Percentiles rank a stretch among this genome's conserved stretches.
Conservation (phyloP, 2,113 vertebrate species). For the Rattus norvegicus region DNA sequence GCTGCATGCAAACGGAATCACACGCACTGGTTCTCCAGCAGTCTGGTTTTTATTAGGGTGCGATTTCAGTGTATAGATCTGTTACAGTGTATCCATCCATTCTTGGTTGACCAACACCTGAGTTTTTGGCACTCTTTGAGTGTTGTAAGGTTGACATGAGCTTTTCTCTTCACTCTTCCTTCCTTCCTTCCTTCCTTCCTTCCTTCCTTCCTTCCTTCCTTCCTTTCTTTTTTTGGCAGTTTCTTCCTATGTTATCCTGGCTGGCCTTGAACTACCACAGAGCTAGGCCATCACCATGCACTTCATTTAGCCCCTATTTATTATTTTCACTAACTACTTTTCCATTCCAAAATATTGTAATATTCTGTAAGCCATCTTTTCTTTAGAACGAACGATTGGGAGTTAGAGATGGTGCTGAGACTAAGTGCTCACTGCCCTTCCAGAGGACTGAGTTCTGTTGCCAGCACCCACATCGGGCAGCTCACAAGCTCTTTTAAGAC, state of each 20-base stretch:
- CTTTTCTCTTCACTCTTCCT: not conserved
- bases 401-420: not conserved
- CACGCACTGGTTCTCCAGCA: not conserved
- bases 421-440: not conserved
- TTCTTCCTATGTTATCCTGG: not conserved
- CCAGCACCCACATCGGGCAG: not conserved
- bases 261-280: not conserved
- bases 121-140: not conserved
- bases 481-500: not conserved
- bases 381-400: not conserved
- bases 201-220: not conserved
- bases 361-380: not conserved
- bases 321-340: slow-evolving; percentile 26
- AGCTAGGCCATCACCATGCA: not conserved
- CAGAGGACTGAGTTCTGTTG: not conserved
- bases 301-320: not conserved
- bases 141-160: not conserved
- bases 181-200: not conserved
- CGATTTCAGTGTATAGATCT: not conserved
- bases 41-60: not conserved
- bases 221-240: not conserved
- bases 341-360: not conserved
- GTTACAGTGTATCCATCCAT: not conserved
- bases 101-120: not conserved
- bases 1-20: not conserved